Base-by-base conservation (phyloP, 2,797 vertebrate genomes). In the Falco cherrug region DNA sequence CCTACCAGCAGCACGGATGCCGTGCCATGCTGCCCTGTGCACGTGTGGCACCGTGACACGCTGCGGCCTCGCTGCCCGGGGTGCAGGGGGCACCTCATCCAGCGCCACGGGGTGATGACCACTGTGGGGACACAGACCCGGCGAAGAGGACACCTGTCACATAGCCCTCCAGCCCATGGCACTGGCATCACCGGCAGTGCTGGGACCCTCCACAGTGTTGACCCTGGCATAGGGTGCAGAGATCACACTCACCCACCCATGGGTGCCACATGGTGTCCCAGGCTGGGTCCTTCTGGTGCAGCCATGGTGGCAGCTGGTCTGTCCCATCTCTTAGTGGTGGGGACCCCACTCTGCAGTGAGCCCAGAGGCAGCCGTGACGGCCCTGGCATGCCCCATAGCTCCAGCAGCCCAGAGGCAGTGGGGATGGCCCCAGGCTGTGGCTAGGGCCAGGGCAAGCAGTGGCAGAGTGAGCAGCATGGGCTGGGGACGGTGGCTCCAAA, bases 21-120 rank as follows among this genome's bases (percentile, higher is more conserved):
- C 2, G 0, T 69, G 59, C 65, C 1, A 0, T 6, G 16, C 37
- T 1, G 3, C 25, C 18, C 0, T 12, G 14, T 16, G 56, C 1
- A n/a, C 14, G 10, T 0, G 1, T 12, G 41, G 47, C 53, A 21
- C 18, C 4, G 2, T 0, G 0, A 22, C 75, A 11, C 1, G 0
- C 45, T n/a, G 47, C 4, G 1, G 57, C 43, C 43, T 35, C 0
- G 0, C 47, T 13, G 51, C 56, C 65, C 5, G 3, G 28, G 21
- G 8, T 50, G 76, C 50, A 37, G 48, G 12, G 8, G 51, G 37
- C 14, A 17, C 74, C 61, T 57, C 61, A 16, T 2, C 10, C 2
- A 0, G 24, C 51, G 57, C 61, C 57, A 50, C 2, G 1, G 29
- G 29, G 39, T 9, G 39, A 21, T 11, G 15, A 11, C 11, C 50